Evolutionary conservation across 2,113 vertebrate genomes (phyloP).

Genomic region (Dascyllus trimaculatus): DNA sequence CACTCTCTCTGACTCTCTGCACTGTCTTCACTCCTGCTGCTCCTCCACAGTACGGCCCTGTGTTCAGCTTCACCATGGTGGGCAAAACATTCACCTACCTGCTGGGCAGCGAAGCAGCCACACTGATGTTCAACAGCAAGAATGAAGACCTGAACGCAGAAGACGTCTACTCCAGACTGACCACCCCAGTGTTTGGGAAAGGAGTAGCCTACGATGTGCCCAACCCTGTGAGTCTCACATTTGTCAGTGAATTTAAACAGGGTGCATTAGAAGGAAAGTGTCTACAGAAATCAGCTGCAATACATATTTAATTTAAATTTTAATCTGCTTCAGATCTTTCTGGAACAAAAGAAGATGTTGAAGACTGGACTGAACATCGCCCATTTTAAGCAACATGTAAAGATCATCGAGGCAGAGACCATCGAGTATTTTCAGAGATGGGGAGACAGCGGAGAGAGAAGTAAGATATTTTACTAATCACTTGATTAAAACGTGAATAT

Average conservation of each 20-base stretch:
- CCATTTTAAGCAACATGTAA: conserved; percentile 90
- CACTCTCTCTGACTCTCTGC: no score
- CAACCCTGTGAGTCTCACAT: conserved; percentile 86
- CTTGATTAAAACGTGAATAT: no score
- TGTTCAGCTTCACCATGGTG: conserved; percentile 99
- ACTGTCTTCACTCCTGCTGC: no score
- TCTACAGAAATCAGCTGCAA: no score
- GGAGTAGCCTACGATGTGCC: conserved; percentile 97
- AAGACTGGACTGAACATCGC: conserved; percentile 95
- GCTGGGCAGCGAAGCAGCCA: conserved; percentile 94
- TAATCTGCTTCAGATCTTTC: conserved; percentile 87
- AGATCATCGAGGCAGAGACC: conserved; percentile 94
- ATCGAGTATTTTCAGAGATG: conserved; percentile 93
- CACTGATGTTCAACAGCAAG: conserved; percentile 96
- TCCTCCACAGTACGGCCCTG: conserved; percentile 92
- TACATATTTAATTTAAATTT: not conserved
- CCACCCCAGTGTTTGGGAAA: conserved; percentile 96
- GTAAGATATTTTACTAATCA: conserved; percentile 76
- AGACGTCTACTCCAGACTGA: conserved; percentile 94
- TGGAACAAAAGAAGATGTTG: conserved; percentile 99
- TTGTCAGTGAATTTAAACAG: not conserved
- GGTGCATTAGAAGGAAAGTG: not conserved
- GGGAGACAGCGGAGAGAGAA: conserved; percentile 93
- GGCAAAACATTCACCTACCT: conserved; percentile 97
- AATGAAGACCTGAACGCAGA: conserved; percentile 98